Percentiles rank a stretch among this genome's conserved stretches.
Evolutionary conservation across 2,888 invertebrate genomes (phyloP).

Genomic region (Venustoraphidia nigricollis): DNA sequence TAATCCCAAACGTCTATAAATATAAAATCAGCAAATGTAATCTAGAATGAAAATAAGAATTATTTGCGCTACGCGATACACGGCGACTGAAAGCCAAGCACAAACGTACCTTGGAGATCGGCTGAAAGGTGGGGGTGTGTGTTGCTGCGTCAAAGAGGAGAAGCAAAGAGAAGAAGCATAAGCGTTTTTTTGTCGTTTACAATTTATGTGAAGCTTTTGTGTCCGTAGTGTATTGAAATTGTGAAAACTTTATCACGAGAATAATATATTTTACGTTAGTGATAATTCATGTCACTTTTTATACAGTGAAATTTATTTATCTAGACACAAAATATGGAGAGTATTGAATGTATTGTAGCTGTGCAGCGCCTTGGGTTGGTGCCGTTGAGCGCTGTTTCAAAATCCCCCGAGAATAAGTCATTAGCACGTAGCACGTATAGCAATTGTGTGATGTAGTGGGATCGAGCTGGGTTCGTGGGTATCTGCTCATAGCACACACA

Average conservation of each 20-base stretch:
- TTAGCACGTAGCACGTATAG: conserved; percentile 3
- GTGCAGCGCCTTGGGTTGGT: background rate
- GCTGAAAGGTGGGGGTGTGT: too few relatives aligned
- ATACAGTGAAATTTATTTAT: conserved; percentile 2
- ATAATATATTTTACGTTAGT: conserved; percentile 7
- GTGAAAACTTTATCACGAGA: conserved; percentile 8
- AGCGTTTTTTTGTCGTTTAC: background rate
- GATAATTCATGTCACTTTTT: conserved; percentile 7
- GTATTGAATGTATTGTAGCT: background rate
- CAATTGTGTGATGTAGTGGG: background rate
- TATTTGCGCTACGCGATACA: too few relatives aligned
- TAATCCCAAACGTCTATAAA: too few relatives aligned
- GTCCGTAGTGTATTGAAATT: conserved; percentile 8
- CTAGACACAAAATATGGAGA: conserved; percentile 3
- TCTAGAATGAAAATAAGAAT: too few relatives aligned
- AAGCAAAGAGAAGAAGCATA: too few relatives aligned
- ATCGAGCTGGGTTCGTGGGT: too few relatives aligned
- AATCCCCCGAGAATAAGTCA: conserved; percentile 5
- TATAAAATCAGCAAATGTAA: too few relatives aligned
- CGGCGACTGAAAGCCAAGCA: too few relatives aligned
- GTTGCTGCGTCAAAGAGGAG: too few relatives aligned
- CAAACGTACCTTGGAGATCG: too few relatives aligned
- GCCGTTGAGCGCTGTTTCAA: background rate
- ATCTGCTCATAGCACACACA: too few relatives aligned
- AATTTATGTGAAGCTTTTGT: conserved; percentile 8